These are phyloP conservation scores for Drosophila jambulina DNA, from an alignment of 1,140 invertebrate species.

Conservation along the genomic window DNA sequence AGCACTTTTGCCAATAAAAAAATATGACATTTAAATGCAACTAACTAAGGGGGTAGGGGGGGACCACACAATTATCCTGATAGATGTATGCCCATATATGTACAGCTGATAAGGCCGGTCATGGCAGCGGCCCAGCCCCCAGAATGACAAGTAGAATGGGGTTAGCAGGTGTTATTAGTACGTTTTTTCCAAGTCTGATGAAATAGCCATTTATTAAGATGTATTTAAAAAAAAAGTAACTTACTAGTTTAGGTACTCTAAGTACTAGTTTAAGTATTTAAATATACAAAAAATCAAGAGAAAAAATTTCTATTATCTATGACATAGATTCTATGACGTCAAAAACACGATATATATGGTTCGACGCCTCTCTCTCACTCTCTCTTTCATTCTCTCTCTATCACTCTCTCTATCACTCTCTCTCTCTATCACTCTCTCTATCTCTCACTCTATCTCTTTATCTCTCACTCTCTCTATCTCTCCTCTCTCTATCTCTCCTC, in stretches of 20 bases:
- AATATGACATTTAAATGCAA: constrained; percentile 57
- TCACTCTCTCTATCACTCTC: too few species aligned
- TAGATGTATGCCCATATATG: constrained; percentile 13
- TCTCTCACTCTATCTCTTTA: too few species aligned
- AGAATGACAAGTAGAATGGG: constrained; percentile 14
- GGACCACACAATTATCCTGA: constrained; percentile 17
- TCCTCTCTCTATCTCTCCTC: too few species aligned
- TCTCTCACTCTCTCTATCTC: too few species aligned
- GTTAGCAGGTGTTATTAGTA: neutral
- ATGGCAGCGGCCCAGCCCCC: constrained; percentile 22
- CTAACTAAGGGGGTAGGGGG: constrained; percentile 18
- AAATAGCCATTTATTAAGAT: constrained; percentile 4
- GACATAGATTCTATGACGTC: too few species aligned
- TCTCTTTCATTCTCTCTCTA: too few species aligned
- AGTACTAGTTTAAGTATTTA: neutral
- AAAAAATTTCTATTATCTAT: too few species aligned
- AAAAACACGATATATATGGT: too few species aligned
- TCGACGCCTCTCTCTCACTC: too few species aligned
- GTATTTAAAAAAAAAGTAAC: neutral
- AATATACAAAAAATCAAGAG: too few species aligned
- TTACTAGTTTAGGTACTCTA: neutral
- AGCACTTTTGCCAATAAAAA: constrained; percentile 41
- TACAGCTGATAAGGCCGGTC: constrained; percentile 28
- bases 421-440: too few species aligned
- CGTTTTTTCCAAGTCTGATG: constrained; percentile 18